Conservation (phyloP, 2,113 vertebrate species). For the Callocephalon fimbriatum region DNA sequence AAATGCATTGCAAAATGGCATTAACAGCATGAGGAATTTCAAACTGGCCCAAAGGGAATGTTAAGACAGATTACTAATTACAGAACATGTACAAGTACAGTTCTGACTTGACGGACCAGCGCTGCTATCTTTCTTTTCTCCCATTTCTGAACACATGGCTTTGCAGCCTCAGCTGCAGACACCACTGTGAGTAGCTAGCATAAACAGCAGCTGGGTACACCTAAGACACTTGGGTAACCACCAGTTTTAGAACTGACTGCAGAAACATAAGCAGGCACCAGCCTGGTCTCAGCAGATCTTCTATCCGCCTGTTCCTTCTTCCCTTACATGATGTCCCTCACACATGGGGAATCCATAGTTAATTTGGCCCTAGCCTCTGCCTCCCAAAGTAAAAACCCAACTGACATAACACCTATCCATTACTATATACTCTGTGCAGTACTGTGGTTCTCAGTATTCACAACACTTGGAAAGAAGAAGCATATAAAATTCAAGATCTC, state of each 20-base stretch:
- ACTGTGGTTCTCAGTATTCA: not conserved
- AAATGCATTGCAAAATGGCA: not conserved
- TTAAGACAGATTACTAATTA: not conserved
- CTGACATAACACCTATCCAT: not conserved
- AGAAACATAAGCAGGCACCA: not conserved
- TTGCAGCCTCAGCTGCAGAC: not conserved
- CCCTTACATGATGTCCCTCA: not conserved
- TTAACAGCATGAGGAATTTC: not conserved
- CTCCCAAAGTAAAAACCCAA: not conserved
- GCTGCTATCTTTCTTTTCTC: not conserved
- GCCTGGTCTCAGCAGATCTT: not conserved
- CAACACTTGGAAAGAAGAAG: not conserved
- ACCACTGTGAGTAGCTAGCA: not conserved
- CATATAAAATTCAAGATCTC: not conserved
- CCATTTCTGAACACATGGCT: not conserved
- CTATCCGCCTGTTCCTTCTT: not conserved
- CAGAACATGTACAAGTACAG: not conserved
- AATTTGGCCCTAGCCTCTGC: not conserved
- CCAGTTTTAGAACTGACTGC: not conserved
- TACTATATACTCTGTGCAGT: not conserved
- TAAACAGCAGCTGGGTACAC: not conserved
- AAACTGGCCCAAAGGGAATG: not conserved
- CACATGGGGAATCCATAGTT: not conserved
- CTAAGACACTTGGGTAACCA: not conserved
- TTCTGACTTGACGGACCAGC: not conserved